These are phyloP conservation scores for Dasypus novemcinctus DNA, from an alignment of 2,113 vertebrate species.

Conservation along the genomic window DNA sequence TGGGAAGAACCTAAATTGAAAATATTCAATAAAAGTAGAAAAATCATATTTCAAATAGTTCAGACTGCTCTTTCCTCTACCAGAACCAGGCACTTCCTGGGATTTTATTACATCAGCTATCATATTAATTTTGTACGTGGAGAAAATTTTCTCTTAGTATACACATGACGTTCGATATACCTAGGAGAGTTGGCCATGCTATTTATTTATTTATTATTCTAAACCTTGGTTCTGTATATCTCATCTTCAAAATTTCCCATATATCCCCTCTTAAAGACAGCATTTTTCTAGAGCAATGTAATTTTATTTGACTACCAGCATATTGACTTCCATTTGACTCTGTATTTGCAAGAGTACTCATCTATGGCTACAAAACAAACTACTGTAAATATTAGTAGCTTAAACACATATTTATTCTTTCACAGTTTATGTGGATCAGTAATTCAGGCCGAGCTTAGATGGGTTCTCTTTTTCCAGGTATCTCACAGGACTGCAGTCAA, in stretches of 20 bases:
- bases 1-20: not conserved
- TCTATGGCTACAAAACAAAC: not conserved
- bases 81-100: not conserved
- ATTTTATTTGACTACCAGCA: not conserved
- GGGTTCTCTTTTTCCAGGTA: not conserved
- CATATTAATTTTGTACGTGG: not conserved
- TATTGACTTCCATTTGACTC: not conserved
- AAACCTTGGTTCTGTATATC: not conserved
- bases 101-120: not conserved
- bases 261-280: not conserved
- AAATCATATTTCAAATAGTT: not conserved
- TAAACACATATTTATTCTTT: not conserved
- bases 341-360: not conserved
- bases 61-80: not conserved
- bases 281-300: not conserved
- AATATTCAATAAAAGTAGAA: not conserved
- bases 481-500: not conserved
- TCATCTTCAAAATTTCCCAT: not conserved
- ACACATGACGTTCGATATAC: not conserved
- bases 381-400: not conserved
- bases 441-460: not conserved
- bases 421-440: not conserved
- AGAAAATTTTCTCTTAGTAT: not conserved
- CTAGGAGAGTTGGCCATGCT: not conserved
- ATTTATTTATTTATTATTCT: not conserved